Percentiles rank a stretch among this genome's conserved stretches.
phyloP scores from a whole-genome alignment of 2,797 vertebrate genomes.

The Etheostoma nigrum region DNA sequence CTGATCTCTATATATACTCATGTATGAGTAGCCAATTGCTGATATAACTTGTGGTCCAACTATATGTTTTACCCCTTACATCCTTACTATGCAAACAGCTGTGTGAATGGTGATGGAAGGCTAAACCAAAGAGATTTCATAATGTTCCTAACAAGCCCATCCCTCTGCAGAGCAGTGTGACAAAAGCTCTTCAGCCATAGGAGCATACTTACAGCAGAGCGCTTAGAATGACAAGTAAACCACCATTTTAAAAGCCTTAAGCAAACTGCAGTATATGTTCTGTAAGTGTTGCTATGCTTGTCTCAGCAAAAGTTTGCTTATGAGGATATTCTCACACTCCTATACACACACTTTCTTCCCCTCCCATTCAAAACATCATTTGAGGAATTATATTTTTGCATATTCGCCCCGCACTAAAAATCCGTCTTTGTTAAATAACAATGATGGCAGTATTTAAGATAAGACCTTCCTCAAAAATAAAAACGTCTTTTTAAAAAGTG shows the following conservation, averaged over 20 bases:
- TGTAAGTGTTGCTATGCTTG: slow-evolving; percentile 56
- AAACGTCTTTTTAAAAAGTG: slow-evolving; percentile 22
- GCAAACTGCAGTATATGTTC: slow-evolving; percentile 31
- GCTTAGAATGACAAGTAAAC: slow-evolving; percentile 41
- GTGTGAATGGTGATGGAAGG: slow-evolving; percentile 28
- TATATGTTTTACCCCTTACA: no score
- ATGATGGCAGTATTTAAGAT: slow-evolving; percentile 31
- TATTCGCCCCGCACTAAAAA: slow-evolving; percentile 39
- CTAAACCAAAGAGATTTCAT: slow-evolving; percentile 10
- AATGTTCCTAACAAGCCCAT: slow-evolving; percentile 34
- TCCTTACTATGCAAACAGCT: slow-evolving; percentile 27
- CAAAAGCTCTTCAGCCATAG: slow-evolving; percentile 35
- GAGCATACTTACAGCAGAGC: not conserved
- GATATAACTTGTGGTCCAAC: not conserved
- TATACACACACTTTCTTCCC: slow-evolving; percentile 6
- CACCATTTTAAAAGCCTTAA: slow-evolving; percentile 50
- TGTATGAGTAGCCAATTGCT: not conserved
- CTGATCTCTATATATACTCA: not conserved
- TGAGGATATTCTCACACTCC: slow-evolving; percentile 12
- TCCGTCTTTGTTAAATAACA: slow-evolving; percentile 49
- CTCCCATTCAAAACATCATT: slow-evolving; percentile 43
- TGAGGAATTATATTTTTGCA: slow-evolving; percentile 51
- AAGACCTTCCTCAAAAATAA: slow-evolving; percentile 31
- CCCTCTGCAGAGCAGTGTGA: slow-evolving; percentile 15
- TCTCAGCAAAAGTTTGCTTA: slow-evolving; percentile 62